phyloP scores from a whole-genome alignment of 2,888 invertebrate genomes.

The Chelonus formosanus region DNA sequence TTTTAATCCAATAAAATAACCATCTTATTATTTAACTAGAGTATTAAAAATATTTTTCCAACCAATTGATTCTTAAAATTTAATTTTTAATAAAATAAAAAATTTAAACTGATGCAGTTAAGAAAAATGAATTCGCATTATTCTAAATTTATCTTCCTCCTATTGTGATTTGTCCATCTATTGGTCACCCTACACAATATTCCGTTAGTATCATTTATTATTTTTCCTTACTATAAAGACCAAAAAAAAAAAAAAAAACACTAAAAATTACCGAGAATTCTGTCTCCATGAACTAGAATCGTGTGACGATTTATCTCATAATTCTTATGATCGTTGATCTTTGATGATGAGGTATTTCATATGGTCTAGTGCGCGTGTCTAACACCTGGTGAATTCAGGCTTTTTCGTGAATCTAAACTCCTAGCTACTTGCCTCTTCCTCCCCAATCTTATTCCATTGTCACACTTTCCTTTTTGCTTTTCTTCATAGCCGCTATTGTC shows the following conservation, averaged over 20 bases:
- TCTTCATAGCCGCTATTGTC: conserved; percentile 22
- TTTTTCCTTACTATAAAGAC: too few species aligned
- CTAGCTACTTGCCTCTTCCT: background rate
- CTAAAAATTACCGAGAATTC: background rate
- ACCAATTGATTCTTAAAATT: too few species aligned
- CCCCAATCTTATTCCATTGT: background rate
- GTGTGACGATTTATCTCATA: conserved; percentile 15
- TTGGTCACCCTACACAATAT: too few species aligned
- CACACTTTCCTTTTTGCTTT: background rate
- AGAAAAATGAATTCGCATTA: too few species aligned
- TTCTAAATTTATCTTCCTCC: too few species aligned
- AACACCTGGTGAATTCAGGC: conserved; percentile 38
- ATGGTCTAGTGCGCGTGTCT: conserved; percentile 38
- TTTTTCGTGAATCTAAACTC: background rate
- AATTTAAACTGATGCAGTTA: too few species aligned
- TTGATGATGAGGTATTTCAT: conserved; percentile 17
- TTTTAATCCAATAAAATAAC: too few species aligned
- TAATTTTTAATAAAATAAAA: too few species aligned
- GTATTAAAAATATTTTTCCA: too few species aligned
- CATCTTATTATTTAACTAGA: too few species aligned
- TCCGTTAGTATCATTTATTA: too few species aligned
- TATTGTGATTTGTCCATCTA: too few species aligned
- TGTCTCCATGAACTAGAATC: background rate
- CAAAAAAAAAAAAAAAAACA: background rate
- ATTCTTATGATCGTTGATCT: conserved; percentile 5